Percentiles rank a stretch among this genome's conserved stretches.
Evolutionary conservation across 2,797 vertebrate species (phyloP).

Genomic region (Mormyrops attenuatus): DNA sequence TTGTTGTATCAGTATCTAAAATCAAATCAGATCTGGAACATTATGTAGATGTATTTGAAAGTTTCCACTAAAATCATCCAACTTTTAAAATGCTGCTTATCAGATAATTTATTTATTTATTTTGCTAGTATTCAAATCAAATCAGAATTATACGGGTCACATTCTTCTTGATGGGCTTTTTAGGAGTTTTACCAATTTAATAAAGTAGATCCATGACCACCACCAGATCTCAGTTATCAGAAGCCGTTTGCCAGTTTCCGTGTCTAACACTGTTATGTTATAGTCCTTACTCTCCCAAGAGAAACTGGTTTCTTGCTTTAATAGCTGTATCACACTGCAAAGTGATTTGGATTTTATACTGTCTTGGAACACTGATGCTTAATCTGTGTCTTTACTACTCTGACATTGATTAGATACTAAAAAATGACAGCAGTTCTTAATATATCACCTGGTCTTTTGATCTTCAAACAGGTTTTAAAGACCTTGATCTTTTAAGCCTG

Average conservation of each 20-base stretch:
- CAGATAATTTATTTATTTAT: neutral
- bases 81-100: neutral
- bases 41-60: neutral
- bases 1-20: neutral
- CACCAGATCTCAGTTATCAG: neutral
- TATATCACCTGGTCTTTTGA: neutral
- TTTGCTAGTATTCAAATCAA: neutral
- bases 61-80: neutral
- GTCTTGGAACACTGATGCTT: neutral
- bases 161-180: neutral
- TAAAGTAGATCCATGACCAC: neutral
- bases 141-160: neutral
- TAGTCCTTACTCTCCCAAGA: neutral
- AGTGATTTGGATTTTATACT: neutral
- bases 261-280: neutral
- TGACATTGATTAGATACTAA: neutral
- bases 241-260: neutral
- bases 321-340: neutral
- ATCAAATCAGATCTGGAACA: neutral
- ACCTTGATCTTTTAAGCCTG: neutral
- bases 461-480: neutral
- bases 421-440: neutral
- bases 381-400: neutral
- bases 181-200: neutral
- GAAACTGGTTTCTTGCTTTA: neutral